Conservation (phyloP, 1,140 invertebrate genomes). For the Phocides pigmalion region DNA sequence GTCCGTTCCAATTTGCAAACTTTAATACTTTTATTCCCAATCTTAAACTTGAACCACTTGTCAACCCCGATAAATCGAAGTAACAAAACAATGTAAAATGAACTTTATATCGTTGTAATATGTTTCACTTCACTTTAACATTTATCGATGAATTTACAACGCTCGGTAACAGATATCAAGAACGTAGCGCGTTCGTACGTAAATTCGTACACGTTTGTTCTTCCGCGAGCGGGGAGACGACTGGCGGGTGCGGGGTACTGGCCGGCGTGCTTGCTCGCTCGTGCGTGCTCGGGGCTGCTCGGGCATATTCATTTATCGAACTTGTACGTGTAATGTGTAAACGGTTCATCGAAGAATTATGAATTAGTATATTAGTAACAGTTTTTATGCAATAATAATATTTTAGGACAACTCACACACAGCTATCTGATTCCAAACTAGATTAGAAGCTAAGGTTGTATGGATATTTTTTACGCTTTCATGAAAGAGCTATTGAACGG, state of each 20-base stretch:
- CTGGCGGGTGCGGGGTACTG: no score
- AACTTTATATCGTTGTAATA: neutral
- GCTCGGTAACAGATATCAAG: neutral
- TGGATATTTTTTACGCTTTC: no score
- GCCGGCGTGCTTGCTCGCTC: conserved; percentile 38
- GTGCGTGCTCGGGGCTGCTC: conserved; percentile 43
- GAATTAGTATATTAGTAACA: no score
- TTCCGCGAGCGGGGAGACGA: conserved; percentile 45
- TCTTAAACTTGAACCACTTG: conserved; percentile 1
- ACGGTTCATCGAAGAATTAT: neutral
- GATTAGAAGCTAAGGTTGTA: no score
- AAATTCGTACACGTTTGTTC: conserved; percentile 50
- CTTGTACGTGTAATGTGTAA: neutral
- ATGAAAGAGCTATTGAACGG: no score
- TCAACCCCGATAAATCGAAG: neutral
- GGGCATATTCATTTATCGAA: conserved; percentile 26
- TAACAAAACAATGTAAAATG: neutral
- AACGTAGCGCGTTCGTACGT: conserved; percentile 19
- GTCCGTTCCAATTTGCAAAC: conserved; percentile 15
- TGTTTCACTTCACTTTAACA: neutral
- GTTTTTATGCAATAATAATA: no score
- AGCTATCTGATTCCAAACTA: no score
- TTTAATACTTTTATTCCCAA: conserved; percentile 5
- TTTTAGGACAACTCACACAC: no score
- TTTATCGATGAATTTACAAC: neutral